A percentile compares a stretch with the other conserved stretches of the same genome.
Evolutionary conservation across 2,113 vertebrate species (phyloP).

Genomic region (Urocitellus parryii): DNA sequence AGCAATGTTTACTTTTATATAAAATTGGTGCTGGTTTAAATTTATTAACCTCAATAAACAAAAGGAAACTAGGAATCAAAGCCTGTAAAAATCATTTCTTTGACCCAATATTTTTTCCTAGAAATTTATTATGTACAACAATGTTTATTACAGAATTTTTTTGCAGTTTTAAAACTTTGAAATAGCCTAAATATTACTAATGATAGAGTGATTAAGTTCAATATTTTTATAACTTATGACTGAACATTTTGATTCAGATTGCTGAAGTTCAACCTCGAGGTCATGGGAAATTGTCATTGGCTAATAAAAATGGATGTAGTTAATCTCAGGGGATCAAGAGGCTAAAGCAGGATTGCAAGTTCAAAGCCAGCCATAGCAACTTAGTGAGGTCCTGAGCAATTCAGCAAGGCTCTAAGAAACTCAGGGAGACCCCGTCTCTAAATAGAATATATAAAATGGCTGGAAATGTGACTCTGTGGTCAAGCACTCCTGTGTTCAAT

Average conservation of each 20-base stretch:
- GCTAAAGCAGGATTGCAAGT: no score
- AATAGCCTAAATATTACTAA: background rate
- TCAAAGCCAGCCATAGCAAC: no score
- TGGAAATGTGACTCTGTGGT: no score
- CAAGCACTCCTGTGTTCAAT: no score
- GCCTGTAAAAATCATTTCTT: background rate
- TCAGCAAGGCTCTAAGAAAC: no score
- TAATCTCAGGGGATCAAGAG: no score
- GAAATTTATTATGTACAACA: background rate
- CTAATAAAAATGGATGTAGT: background rate
- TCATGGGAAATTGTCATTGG: background rate
- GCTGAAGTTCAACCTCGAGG: background rate
- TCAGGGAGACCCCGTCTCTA: no score
- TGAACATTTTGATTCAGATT: background rate
- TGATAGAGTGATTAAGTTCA: background rate
- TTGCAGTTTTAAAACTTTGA: background rate
- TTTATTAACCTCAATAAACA: background rate
- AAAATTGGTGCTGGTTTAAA: background rate
- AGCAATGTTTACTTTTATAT: background rate
- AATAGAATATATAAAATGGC: no score
- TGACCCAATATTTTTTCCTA: background rate
- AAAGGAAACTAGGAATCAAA: slow-evolving; percentile 1
- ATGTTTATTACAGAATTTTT: background rate
- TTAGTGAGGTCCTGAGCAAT: no score
- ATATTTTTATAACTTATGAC: background rate